These are phyloP conservation scores for Boloria euphrosyne DNA, from an alignment of 2,888 invertebrate species.

Conservation along the genomic window DNA sequence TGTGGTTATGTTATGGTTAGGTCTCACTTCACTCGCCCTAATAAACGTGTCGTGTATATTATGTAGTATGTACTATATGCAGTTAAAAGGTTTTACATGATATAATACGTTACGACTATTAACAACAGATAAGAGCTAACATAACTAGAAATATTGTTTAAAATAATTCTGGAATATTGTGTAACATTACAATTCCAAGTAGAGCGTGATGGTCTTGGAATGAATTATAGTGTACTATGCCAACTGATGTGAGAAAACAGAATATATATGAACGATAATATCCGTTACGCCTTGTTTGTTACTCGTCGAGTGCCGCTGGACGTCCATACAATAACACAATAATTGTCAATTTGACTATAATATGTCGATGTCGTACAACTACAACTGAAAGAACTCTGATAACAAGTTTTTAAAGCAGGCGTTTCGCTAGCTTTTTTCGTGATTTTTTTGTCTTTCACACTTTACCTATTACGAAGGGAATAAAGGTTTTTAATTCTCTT, in stretches of 20 bases:
- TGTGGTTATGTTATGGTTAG: no score
- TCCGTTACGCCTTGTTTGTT: constrained; percentile 31
- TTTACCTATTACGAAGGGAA: no score
- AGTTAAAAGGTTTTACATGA: no score
- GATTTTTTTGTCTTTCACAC: no score
- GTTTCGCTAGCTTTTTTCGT: no score
- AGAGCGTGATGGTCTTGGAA: constrained; percentile 25
- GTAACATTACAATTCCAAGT: constrained; percentile 19
- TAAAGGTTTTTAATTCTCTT: no score
- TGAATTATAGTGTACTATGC: constrained; percentile 20
- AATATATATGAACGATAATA: constrained; percentile 37
- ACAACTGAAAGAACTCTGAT: no score
- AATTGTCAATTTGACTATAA: constrained; percentile 15
- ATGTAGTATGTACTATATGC: no score
- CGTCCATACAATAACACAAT: constrained; percentile 3
- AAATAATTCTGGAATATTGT: constrained; percentile 9
- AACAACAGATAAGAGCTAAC: not conserved
- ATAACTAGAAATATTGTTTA: constrained; percentile 9
- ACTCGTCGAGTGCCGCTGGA: constrained; percentile 6
- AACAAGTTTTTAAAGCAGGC: no score
- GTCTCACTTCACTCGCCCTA: no score
- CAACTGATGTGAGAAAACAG: constrained; percentile 35
- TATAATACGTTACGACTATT: no score
- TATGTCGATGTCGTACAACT: not conserved
- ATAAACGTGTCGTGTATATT: no score